phyloP scores from a whole-genome alignment of 2,797 vertebrate genomes.

The Tragelaphus eurycerus region DNA sequence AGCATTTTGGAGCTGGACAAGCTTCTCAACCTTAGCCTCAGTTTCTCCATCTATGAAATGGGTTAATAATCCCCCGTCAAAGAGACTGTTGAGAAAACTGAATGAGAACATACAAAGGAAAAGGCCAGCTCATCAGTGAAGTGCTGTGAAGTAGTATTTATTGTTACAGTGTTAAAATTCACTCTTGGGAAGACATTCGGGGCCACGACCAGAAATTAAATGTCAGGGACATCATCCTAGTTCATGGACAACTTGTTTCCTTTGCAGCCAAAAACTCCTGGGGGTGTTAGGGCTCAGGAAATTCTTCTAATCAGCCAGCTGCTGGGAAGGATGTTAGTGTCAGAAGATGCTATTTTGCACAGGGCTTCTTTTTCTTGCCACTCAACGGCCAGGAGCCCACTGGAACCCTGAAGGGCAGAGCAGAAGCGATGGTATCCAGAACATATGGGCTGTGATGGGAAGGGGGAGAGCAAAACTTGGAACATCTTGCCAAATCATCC shows the following conservation, averaged over 20 bases:
- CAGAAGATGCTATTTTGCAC: fast-evolving
- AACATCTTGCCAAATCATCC: neutral
- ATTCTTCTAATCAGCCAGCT: fast-evolving
- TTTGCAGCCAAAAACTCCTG: neutral
- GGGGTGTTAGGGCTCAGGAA: neutral
- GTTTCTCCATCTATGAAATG: neutral
- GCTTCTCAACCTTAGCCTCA: neutral
- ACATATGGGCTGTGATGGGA: fast-evolving
- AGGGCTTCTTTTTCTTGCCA: fast-evolving
- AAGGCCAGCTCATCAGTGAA: neutral
- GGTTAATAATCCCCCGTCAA: neutral
- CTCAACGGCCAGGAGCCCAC: fast-evolving
- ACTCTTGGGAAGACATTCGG: neutral
- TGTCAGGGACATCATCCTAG: too few relatives aligned
- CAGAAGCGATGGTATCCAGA: fast-evolving
- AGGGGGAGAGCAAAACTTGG: fast-evolving
- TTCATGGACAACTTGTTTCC: neutral
- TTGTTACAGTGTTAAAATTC: conserved; percentile 68
- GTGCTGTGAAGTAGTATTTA: conserved; percentile 44
- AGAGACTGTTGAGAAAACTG: neutral
- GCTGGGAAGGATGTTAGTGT: fast-evolving
- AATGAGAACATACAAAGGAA: neutral
- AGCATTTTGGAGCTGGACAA: neutral
- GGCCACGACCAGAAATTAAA: neutral
- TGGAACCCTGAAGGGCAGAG: fast-evolving